Evolutionary conservation across 2,888 invertebrate genomes (phyloP).

Genomic region (Neuroscelio doddi): DNA sequence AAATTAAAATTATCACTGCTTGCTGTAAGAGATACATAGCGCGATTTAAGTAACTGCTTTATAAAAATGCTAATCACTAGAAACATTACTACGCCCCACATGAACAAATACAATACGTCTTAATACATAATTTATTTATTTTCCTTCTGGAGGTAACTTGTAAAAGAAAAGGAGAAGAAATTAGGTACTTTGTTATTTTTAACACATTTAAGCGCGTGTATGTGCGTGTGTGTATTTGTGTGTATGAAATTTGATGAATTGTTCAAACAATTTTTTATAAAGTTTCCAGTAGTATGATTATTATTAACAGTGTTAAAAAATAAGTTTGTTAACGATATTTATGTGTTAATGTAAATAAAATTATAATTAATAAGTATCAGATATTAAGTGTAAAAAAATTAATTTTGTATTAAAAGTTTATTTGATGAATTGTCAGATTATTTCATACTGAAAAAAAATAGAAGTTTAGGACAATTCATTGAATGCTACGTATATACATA

Average conservation of each 20-base stretch:
- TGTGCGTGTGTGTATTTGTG: constrained; percentile 1
- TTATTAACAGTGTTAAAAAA: neutral
- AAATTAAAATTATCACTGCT: constrained; percentile 10
- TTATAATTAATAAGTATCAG: neutral
- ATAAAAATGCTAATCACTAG: constrained; percentile 34
- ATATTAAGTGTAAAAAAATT: no score
- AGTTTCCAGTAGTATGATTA: neutral
- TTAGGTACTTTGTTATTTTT: constrained; percentile 18
- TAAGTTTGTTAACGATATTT: neutral
- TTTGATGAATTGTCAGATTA: no score
- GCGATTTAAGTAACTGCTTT: constrained; percentile 24
- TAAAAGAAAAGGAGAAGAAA: constrained; percentile 22
- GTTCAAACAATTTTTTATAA: constrained; percentile 12
- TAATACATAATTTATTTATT: constrained; percentile 40
- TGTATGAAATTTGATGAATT: constrained; percentile 16
- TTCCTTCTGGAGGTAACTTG: constrained; percentile 7
- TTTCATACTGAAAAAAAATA: no score
- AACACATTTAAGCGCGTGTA: constrained; percentile 5
- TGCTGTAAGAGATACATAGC: constrained; percentile 11
- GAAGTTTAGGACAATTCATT: constrained; percentile 4
- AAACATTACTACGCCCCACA: constrained; percentile 15
- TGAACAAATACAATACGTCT: constrained; percentile 32
- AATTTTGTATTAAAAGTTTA: no score
- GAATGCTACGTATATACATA: constrained; percentile 11
- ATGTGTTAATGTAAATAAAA: neutral